Conservation (phyloP, 2,113 vertebrate species). For the Odobenus rosmarus region DNA sequence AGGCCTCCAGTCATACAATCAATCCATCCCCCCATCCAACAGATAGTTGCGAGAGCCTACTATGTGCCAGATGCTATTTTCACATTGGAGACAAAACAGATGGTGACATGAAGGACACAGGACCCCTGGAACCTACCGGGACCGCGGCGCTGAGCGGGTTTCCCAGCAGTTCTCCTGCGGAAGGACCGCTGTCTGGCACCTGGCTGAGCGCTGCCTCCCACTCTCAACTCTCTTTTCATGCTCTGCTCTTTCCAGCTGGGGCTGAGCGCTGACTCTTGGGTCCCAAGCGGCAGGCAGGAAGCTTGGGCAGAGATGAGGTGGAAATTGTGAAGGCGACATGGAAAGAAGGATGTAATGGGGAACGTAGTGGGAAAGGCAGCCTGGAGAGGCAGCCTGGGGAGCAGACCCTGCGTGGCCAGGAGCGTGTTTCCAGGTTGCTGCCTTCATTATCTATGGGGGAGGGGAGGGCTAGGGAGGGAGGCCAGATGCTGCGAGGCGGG, state of each 20-base stretch:
- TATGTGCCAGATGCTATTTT: not conserved
- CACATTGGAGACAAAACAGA: not conserved
- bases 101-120: not conserved
- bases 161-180: not conserved
- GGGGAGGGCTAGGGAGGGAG: too few relatives aligned
- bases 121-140: not conserved
- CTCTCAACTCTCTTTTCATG: not conserved
- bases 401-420: not conserved
- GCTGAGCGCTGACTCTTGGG: not conserved
- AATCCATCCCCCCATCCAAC: not conserved
- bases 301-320: not conserved
- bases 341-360: not conserved
- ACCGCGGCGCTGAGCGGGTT: not conserved
- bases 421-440: not conserved
- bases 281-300: not conserved
- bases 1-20: not conserved
- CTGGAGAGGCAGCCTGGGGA: not conserved
- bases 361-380: not conserved
- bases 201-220: not conserved
- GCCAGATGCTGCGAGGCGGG: not conserved
- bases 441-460: not conserved
- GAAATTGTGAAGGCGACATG: not conserved
- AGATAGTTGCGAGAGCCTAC: not conserved
- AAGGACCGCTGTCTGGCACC: not conserved
- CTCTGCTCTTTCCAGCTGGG: not conserved